A percentile compares a stretch with the other conserved stretches of the same genome.
Conservation (phyloP, 2,113 vertebrate species). For the Entelurus aequoreus region DNA sequence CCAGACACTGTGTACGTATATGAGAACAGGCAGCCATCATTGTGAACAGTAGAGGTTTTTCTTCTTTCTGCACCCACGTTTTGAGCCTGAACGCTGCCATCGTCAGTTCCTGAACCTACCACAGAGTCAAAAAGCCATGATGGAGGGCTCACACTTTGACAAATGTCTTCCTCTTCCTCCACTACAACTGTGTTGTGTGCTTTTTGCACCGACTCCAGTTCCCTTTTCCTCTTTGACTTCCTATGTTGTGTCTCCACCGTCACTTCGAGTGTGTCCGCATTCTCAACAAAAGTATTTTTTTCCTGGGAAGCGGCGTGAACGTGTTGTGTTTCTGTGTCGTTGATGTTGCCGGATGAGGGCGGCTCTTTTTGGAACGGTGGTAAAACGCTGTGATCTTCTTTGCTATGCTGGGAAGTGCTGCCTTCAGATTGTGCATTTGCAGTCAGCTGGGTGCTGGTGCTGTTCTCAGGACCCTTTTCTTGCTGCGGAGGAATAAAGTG, state of each 20-base stretch:
- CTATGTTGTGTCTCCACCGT: neutral
- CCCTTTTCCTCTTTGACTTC: conserved; percentile 40
- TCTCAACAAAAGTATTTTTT: neutral
- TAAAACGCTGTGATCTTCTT: conserved; percentile 23
- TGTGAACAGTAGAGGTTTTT: conserved; percentile 13
- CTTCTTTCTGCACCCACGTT: accelerated
- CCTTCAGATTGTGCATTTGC: neutral
- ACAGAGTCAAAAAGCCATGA: conserved; percentile 53
- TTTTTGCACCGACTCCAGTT: neutral
- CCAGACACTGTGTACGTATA: conserved; percentile 34
- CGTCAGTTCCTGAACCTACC: accelerated
- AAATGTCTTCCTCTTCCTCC: neutral
- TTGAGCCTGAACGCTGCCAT: neutral
- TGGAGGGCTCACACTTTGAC: conserved; percentile 24
- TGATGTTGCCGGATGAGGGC: neutral
- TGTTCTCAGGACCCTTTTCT: accelerated
- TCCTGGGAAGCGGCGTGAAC: neutral
- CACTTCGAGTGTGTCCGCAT: neutral
- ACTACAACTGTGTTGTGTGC: neutral
- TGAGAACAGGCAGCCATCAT: conserved; percentile 17
- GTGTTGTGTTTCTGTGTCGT: neutral
- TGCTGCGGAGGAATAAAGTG: neutral
- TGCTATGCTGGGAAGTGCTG: conserved; percentile 6
- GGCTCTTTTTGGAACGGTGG: conserved; percentile 41
- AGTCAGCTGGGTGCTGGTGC: conserved; percentile 22